Percentiles rank a stretch among this genome's conserved stretches.
Evolutionary conservation across 2,113 vertebrate genomes (phyloP).

Genomic region (Tachysurus vachellii): DNA sequence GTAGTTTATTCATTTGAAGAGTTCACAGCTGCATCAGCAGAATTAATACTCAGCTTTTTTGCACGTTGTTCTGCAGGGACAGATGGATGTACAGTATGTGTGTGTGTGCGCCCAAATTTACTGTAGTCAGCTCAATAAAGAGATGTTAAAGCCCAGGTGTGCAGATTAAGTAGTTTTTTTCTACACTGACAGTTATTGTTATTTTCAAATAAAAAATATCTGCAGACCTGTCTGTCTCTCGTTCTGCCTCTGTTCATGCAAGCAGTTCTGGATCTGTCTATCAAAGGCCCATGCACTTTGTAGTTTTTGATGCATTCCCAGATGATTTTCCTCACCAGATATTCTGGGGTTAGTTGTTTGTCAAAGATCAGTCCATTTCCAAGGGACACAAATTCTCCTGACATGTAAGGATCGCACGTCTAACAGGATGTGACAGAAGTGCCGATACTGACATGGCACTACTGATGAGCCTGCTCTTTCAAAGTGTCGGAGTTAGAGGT

Average conservation of each 20-base stretch:
- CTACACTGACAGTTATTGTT: not conserved
- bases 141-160: conserved; percentile 9
- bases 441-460: not conserved
- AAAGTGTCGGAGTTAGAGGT: not conserved
- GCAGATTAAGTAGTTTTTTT: not conserved
- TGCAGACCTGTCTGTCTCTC: not conserved
- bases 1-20: conserved; percentile 13
- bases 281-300: not conserved
- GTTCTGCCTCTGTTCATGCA: not conserved
- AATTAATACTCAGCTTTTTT: conserved; percentile 4
- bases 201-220: not conserved
- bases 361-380: not conserved
- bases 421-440: not conserved
- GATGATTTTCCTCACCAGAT: not conserved
- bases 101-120: conserved; percentile 2
- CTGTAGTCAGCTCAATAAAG: conserved; percentile 26
- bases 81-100: conserved; percentile 8
- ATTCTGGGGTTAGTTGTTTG: not conserved
- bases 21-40: conserved; percentile 12
- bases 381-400: not conserved
- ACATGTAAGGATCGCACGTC: not conserved
- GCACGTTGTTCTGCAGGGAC: not conserved
- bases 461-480: not conserved
- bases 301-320: not conserved
- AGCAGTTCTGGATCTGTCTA: not conserved